Conservation (phyloP, 2,797 vertebrate species). For the Lutjanus argentimaculatus region DNA sequence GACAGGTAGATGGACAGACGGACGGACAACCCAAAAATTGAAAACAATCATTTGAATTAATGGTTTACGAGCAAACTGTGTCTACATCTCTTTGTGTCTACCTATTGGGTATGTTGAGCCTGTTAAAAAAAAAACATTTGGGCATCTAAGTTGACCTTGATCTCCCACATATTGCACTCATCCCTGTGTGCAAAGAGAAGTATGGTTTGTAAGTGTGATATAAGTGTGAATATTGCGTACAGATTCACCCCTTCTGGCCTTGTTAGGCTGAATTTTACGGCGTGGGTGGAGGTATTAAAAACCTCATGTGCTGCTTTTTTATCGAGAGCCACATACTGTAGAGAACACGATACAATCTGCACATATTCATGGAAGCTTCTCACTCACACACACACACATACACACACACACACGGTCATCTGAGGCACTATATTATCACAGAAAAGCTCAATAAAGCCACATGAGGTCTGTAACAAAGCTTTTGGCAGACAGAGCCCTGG, state of each 20-base stretch:
- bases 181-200: conserved; percentile 26
- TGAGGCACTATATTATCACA: conserved; percentile 68
- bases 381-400: conserved; percentile 12
- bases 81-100: conserved; percentile 4
- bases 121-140: conserved; percentile 42
- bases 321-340: conserved; percentile 28
- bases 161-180: conserved; percentile 39
- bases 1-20: too few relatives aligned
- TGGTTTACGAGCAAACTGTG: neutral
- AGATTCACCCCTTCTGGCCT: conserved; percentile 34
- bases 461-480: conserved; percentile 74
- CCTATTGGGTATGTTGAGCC: conserved; percentile 26
- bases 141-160: conserved; percentile 21
- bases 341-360: conserved; percentile 54
- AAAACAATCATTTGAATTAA: neutral
- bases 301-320: conserved; percentile 54
- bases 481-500: conserved; percentile 67
- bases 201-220: neutral
- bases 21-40: too few relatives aligned
- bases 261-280: conserved; percentile 32
- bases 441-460: conserved; percentile 72
- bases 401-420: conserved; percentile 40
- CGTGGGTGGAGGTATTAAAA: conserved; percentile 58
- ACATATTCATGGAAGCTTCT: conserved; percentile 31
- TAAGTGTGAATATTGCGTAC: conserved; percentile 41